Evolutionary conservation across 2,888 invertebrate species (phyloP).

Genomic region (Junonia oenone): DNA sequence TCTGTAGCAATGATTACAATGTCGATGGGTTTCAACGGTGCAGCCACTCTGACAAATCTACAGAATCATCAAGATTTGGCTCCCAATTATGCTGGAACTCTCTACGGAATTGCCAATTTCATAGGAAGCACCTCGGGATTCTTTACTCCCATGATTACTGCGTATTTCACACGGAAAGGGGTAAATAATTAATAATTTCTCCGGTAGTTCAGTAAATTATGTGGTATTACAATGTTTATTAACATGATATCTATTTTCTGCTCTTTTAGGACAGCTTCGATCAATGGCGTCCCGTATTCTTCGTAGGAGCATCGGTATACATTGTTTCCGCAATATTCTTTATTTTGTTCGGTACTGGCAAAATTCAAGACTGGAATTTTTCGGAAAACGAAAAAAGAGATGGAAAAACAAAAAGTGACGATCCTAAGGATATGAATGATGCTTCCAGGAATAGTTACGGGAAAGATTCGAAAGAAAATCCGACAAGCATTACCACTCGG

Average conservation of each 20-base stretch:
- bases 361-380: conserved; percentile 85
- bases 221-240: too few relatives aligned
- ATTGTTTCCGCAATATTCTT: conserved; percentile 84
- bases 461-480: conserved; percentile 57
- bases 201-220: too few relatives aligned
- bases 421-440: conserved; percentile 35
- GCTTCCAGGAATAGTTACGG: conserved; percentile 42
- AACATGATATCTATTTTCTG: too few relatives aligned
- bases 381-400: conserved; percentile 37
- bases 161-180: conserved; percentile 79
- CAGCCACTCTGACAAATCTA: conserved; percentile 81
- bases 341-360: conserved; percentile 84
- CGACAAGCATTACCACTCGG: conserved; percentile 45
- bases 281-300: conserved; percentile 87
- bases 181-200: too few relatives aligned
- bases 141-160: conserved; percentile 86
- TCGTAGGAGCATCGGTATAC: conserved; percentile 85
- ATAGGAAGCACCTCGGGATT: conserved; percentile 86
- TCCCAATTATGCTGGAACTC: conserved; percentile 87
- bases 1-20: conserved; percentile 83
- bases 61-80: conserved; percentile 87
- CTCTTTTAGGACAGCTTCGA: conserved; percentile 83
- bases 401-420: conserved; percentile 28
- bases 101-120: conserved; percentile 89
- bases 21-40: conserved; percentile 83